phyloP scores from a whole-genome alignment of 2,113 vertebrate species.

The Oncorhynchus tshawytscha region DNA sequence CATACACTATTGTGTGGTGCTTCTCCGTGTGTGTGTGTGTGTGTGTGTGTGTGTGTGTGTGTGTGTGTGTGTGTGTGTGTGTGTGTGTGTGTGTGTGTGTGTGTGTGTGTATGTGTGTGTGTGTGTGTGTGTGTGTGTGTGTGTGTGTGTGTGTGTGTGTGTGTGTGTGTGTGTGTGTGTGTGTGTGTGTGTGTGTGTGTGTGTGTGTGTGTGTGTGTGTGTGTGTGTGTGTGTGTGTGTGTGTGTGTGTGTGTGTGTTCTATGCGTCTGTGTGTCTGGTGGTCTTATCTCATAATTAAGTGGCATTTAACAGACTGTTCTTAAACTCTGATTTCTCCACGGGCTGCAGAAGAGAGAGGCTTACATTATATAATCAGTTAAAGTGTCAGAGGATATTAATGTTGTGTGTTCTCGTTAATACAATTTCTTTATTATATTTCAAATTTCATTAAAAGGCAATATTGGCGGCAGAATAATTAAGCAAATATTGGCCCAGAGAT shows the following conservation, averaged over 20 bases:
- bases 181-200: neutral
- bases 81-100: constrained; percentile 24
- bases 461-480: constrained; percentile 61
- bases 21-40: constrained; percentile 30
- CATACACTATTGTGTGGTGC: neutral
- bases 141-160: neutral
- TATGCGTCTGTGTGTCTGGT: neutral
- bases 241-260: neutral
- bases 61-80: constrained; percentile 36
- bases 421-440: constrained; percentile 68
- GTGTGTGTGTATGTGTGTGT: constrained; percentile 15
- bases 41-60: constrained; percentile 31
- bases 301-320: constrained; percentile 64
- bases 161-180: neutral
- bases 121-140: neutral
- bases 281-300: constrained; percentile 69
- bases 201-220: neutral
- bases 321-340: constrained; percentile 53
- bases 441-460: constrained; percentile 71
- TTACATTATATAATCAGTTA: constrained; percentile 62
- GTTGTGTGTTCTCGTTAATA: constrained; percentile 55
- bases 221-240: neutral
- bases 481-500: constrained; percentile 65
- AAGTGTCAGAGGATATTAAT: constrained; percentile 64
- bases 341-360: constrained; percentile 44